Evolutionary conservation across 2,888 invertebrate genomes (phyloP).

Genomic region (Camponotus fellah): DNA sequence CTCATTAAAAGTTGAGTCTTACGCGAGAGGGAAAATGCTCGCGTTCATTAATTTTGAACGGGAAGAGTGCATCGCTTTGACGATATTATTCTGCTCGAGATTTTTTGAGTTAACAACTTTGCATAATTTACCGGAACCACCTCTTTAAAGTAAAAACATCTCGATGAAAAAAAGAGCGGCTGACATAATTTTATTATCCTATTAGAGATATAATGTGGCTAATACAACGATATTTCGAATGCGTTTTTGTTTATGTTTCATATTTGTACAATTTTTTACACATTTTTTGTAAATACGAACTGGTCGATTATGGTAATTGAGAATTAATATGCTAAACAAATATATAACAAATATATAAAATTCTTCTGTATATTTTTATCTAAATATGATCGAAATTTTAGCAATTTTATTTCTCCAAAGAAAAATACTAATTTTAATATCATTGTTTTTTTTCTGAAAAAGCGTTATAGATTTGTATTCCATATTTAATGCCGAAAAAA

Average conservation of each 20-base stretch:
- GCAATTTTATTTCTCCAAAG: neutral
- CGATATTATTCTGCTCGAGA: conserved; percentile 41
- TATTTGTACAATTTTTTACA: neutral
- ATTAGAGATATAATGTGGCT: neutral
- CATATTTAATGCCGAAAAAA: neutral
- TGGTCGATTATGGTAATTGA: neutral
- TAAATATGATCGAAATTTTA: neutral
- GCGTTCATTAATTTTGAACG: conserved; percentile 61
- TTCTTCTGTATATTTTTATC: neutral
- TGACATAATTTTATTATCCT: neutral
- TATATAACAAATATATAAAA: neutral
- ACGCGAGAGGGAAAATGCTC: conserved; percentile 43
- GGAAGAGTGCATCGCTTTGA: conserved; percentile 38
- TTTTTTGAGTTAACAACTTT: conserved; percentile 38
- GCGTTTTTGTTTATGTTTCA: neutral
- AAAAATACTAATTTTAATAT: neutral
- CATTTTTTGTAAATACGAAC: neutral
- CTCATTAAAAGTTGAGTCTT: conserved; percentile 64
- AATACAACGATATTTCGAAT: neutral
- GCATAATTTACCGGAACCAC: conserved; percentile 19
- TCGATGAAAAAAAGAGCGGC: neutral
- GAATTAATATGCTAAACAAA: neutral
- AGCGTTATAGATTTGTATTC: neutral
- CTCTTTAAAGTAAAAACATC: conserved; percentile 19
- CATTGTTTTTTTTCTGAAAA: neutral